phyloP scores from a whole-genome alignment of 2,113 vertebrate species.

The Tachuris rubrigastra region DNA sequence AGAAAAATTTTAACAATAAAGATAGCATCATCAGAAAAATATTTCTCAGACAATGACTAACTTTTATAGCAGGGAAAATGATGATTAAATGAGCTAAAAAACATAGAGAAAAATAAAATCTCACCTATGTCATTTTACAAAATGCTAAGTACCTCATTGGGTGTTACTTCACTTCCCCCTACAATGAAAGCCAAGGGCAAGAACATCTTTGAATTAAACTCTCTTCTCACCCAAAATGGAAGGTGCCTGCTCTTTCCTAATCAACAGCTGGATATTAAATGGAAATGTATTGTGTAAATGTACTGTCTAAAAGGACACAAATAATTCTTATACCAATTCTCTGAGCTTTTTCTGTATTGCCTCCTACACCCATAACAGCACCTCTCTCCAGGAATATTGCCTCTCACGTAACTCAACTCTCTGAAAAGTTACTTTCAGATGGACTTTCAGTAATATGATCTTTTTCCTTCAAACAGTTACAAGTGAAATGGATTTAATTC shows the following conservation, averaged over 20 bases:
- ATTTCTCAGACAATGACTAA: background rate
- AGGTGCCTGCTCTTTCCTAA: background rate
- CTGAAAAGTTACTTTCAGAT: background rate
- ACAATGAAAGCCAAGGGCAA: background rate
- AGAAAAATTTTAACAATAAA: background rate
- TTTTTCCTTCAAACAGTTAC: background rate
- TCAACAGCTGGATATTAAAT: background rate
- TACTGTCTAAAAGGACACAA: background rate
- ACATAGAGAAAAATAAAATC: background rate
- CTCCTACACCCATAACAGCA: background rate
- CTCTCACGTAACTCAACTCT: background rate
- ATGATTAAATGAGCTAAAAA: background rate
- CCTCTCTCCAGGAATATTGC: background rate
- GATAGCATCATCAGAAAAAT: background rate
- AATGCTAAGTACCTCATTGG: background rate
- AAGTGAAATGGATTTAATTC: background rate
- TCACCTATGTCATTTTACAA: background rate
- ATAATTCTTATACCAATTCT: background rate
- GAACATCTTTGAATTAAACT: background rate
- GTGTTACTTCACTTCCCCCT: background rate
- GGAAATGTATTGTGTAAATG: background rate
- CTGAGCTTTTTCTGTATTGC: background rate
- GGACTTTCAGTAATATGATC: background rate
- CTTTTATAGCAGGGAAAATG: background rate
- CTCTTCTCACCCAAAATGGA: background rate